These are phyloP conservation scores for Tetanocera ferruginea DNA, from an alignment of 2,888 invertebrate genomes.

Conservation along the genomic window DNA sequence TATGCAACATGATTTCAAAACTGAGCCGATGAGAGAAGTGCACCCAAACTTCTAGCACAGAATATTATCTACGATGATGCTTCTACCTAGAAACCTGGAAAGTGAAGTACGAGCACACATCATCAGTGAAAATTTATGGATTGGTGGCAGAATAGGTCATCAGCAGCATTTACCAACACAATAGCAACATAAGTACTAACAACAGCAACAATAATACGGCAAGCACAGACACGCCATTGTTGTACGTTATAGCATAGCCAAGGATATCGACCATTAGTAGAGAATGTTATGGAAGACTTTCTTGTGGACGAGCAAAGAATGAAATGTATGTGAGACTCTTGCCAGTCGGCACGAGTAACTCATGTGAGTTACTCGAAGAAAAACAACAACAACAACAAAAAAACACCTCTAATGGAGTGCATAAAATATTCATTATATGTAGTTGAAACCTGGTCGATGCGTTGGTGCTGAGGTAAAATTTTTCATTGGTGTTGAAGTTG, in stretches of 20 bases:
- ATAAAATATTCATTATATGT: conserved; percentile 54
- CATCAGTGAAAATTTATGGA: conserved; percentile 66
- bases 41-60: background rate
- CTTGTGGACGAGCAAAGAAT: too few relatives aligned
- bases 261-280: background rate
- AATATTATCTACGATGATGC: background rate
- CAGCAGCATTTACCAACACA: conserved; percentile 57
- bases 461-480: conserved; percentile 20
- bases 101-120: conserved; percentile 49
- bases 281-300: background rate
- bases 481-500: background rate
- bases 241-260: background rate
- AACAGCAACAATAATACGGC: background rate
- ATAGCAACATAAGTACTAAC: background rate
- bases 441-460: background rate
- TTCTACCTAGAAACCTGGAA: background rate
- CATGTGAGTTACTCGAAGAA: background rate
- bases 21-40: background rate
- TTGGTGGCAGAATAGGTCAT: conserved; percentile 65
- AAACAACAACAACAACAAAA: background rate
- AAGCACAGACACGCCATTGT: background rate
- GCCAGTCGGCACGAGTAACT: background rate
- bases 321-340: too few relatives aligned
- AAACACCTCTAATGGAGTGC: conserved; percentile 53
- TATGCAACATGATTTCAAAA: conserved; percentile 9